A percentile compares a stretch with the other conserved stretches of the same genome.
phyloP scores from a whole-genome alignment of 2,888 invertebrate species.

The Himalopsyche anomala region DNA sequence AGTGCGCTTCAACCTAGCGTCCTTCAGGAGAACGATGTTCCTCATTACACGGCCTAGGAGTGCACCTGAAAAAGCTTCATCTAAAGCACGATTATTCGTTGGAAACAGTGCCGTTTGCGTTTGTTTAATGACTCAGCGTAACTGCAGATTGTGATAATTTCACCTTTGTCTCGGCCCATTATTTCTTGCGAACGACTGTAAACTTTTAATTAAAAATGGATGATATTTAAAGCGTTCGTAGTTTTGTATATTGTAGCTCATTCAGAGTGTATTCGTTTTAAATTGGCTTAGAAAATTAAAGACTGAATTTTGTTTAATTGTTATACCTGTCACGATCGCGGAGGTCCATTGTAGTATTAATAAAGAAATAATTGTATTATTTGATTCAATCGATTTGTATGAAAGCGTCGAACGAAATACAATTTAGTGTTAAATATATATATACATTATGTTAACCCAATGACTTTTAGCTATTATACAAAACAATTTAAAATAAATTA shows the following conservation, averaged over 20 bases:
- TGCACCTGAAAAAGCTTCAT: constrained; percentile 19
- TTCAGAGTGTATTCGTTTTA: background rate
- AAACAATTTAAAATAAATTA: too few relatives aligned
- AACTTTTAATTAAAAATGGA: constrained; percentile 34
- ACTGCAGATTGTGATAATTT: constrained; percentile 34
- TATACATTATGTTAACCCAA: too few relatives aligned
- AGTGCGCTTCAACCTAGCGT: constrained; percentile 24
- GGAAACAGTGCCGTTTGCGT: constrained; percentile 5
- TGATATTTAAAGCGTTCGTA: background rate
- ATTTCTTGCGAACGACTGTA: constrained; percentile 16
- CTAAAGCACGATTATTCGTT: constrained; percentile 16
- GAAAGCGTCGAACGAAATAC: too few relatives aligned
- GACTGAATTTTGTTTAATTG: too few relatives aligned
- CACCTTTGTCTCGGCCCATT: constrained; percentile 9
- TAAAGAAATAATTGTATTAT: too few relatives aligned
- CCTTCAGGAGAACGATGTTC: constrained; percentile 31
- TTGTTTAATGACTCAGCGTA: constrained; percentile 15
- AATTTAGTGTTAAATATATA: too few relatives aligned
- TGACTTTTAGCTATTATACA: too few relatives aligned
- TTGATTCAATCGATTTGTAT: too few relatives aligned
- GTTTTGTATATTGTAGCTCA: background rate
- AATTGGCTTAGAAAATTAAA: background rate
- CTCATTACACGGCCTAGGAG: constrained; percentile 34
- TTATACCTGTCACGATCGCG: too few relatives aligned
- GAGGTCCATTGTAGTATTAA: too few relatives aligned